phyloP scores from a whole-genome alignment of 2,797 vertebrate species.

The Selene dorsalis region DNA sequence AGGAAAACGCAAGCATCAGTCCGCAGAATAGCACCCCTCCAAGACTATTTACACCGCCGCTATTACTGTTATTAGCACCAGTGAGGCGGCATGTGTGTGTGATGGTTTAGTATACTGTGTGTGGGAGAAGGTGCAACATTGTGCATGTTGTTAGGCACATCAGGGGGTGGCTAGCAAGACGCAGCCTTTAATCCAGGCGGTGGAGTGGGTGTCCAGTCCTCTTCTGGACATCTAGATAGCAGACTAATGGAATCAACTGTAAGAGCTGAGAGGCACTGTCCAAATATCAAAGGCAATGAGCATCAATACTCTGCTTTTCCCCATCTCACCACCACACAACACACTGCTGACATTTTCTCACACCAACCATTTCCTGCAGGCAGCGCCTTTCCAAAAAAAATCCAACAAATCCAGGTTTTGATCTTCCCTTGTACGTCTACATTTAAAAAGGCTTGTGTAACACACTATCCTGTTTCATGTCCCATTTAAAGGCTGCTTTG shows the following conservation, averaged over 20 bases:
- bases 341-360: conserved; percentile 29
- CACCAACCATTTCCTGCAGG: conserved; percentile 19
- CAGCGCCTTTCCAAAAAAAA: neutral
- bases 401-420: conserved; percentile 23
- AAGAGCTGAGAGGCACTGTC: conserved; percentile 32
- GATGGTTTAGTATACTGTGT: neutral
- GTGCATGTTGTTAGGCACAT: conserved; percentile 45
- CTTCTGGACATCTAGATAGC: conserved; percentile 41
- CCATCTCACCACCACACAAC: conserved; percentile 4
- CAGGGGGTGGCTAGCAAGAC: conserved; percentile 43
- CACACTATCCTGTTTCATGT: conserved; percentile 62
- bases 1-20: conserved; percentile 51
- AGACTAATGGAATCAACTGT: conserved; percentile 33
- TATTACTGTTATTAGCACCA: conserved; percentile 63
- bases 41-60: conserved; percentile 41
- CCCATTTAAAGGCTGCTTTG: conserved; percentile 43
- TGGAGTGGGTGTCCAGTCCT: conserved; percentile 37
- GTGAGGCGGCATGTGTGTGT: conserved; percentile 21
- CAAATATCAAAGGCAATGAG: conserved; percentile 21
- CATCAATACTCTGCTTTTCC: conserved; percentile 1
- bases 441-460: conserved; percentile 33
- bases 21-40: conserved; percentile 43
- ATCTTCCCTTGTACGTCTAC: conserved; percentile 28
- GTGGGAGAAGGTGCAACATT: conserved; percentile 41
- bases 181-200: conserved; percentile 51